A percentile compares a stretch with the other conserved stretches of the same genome.
Evolutionary conservation across 2,113 vertebrate species (phyloP).

Genomic region (Solea solea): DNA sequence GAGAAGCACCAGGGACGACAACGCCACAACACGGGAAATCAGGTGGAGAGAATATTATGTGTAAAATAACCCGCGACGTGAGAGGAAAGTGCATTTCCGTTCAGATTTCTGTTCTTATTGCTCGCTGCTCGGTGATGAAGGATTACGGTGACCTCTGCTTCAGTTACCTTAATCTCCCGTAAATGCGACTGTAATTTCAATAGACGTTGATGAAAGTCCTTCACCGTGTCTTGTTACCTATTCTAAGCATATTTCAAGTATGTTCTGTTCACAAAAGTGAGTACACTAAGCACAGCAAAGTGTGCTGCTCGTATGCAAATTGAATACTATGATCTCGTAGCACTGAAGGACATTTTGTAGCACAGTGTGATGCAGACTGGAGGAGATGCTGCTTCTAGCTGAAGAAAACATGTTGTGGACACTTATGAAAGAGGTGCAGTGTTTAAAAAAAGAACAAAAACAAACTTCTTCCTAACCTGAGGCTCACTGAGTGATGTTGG

Average conservation of each 20-base stretch:
- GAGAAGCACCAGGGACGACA: neutral
- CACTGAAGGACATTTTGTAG: conserved; percentile 18
- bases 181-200: conserved; percentile 20
- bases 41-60: neutral
- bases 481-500: too few species aligned
- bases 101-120: neutral
- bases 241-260: conserved; percentile 2
- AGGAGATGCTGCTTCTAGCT: neutral
- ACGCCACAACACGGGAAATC: neutral
- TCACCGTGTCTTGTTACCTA: neutral
- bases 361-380: conserved; percentile 9
- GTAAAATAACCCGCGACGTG: neutral
- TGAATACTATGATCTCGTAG: conserved; percentile 14
- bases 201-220: conserved; percentile 18
- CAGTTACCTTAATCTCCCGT: conserved; percentile 14
- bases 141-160: conserved; percentile 15
- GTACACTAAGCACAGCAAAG: neutral
- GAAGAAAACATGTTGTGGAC: neutral
- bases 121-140: neutral
- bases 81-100: neutral
- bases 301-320: neutral
- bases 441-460: neutral
- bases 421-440: neutral
- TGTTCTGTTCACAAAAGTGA: conserved; percentile 2
- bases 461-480: too few species aligned